These are phyloP conservation scores for Barnardius zonarius DNA, from an alignment of 2,113 vertebrate species.

Conservation along the genomic window DNA sequence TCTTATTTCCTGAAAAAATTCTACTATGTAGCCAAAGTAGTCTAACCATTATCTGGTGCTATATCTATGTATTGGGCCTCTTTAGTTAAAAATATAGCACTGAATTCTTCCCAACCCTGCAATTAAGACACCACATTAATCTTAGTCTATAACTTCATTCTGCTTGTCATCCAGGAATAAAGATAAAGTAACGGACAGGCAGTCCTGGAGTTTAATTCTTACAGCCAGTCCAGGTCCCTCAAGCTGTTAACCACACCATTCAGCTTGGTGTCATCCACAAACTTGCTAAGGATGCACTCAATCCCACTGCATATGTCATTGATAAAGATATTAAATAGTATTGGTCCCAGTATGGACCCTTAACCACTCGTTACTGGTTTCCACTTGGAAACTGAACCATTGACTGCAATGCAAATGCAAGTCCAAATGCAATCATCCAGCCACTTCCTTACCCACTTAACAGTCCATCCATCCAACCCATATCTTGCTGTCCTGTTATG, in stretches of 20 bases:
- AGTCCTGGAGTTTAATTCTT: neutral
- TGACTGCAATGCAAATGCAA: neutral
- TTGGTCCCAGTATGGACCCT: neutral
- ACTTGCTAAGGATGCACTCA: neutral
- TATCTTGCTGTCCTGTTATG: neutral
- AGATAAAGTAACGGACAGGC: neutral
- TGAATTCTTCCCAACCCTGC: neutral
- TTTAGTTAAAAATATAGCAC: slow-evolving; percentile 14
- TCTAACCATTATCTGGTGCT: neutral
- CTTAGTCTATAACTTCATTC: neutral
- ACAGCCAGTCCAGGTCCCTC: neutral
- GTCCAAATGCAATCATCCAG: neutral
- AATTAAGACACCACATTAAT: neutral
- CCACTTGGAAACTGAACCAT: neutral
- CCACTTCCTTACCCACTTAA: neutral
- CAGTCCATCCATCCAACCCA: neutral
- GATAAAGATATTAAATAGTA: neutral
- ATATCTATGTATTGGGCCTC: neutral
- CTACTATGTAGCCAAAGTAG: neutral
- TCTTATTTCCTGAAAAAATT: neutral
- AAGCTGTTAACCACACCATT: neutral
- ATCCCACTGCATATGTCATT: neutral
- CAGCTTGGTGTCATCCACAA: neutral
- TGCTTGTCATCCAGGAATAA: neutral
- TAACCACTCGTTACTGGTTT: neutral